These are phyloP conservation scores for Masnerella sp. DNA, from an alignment of 2,888 invertebrate genomes.

Conservation along the genomic window DNA sequence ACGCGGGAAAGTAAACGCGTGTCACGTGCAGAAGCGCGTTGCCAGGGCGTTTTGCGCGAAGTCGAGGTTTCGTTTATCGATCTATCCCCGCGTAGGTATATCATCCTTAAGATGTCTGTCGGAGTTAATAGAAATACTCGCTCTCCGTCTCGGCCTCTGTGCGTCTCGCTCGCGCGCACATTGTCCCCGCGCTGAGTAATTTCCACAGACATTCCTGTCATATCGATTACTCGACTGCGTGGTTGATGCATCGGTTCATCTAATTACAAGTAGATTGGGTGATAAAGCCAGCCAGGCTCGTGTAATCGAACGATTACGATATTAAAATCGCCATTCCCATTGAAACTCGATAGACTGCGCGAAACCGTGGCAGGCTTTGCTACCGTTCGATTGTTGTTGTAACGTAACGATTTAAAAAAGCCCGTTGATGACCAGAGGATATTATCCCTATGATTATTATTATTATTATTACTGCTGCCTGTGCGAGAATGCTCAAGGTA, in stretches of 20 bases:
- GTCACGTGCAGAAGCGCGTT: slow-evolving; percentile 15
- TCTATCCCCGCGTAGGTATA: slow-evolving; percentile 38
- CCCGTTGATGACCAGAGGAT: too few species aligned
- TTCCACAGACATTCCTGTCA: slow-evolving; percentile 53
- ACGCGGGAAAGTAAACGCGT: too few species aligned
- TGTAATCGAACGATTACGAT: slow-evolving; percentile 42
- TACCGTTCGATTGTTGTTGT: too few species aligned
- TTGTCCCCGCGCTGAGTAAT: slow-evolving; percentile 48
- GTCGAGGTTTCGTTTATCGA: slow-evolving; percentile 40
- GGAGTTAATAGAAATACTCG: slow-evolving; percentile 43
- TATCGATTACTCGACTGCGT: slow-evolving; percentile 51
- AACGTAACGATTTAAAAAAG: too few species aligned
- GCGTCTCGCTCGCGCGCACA: slow-evolving; percentile 45
- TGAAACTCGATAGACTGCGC: slow-evolving; percentile 37
- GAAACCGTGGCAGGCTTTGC: too few species aligned
- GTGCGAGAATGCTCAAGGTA: too few species aligned
- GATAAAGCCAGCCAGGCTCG: slow-evolving; percentile 31
- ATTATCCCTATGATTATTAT: too few species aligned
- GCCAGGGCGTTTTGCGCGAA: slow-evolving; percentile 21
- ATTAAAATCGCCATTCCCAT: slow-evolving; percentile 25
- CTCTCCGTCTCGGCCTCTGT: slow-evolving; percentile 29
- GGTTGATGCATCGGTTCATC: slow-evolving; percentile 53
- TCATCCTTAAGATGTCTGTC: slow-evolving; percentile 53
- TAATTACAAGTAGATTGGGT: slow-evolving; percentile 50
- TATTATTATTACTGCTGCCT: too few species aligned